Evolutionary conservation across 2,888 invertebrate genomes (phyloP).

Genomic region (Desoria tigrina): DNA sequence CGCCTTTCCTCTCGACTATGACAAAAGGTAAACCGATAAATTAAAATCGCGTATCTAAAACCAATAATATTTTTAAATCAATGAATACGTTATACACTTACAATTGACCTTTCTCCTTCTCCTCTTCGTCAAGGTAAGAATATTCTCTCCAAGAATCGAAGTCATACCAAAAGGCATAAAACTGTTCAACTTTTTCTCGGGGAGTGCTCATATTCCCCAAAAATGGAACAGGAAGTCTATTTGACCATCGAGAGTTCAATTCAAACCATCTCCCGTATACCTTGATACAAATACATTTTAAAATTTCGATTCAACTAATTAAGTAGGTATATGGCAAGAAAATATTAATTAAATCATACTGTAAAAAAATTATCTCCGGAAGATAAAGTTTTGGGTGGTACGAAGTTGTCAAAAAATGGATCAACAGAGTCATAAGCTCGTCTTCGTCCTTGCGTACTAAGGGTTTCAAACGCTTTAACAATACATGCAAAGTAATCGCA

Average conservation of each 20-base stretch:
- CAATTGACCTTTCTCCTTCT: constrained; percentile 94
- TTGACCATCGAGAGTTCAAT: constrained; percentile 87
- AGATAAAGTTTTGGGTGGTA: constrained; percentile 73
- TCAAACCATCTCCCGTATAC: constrained; percentile 64
- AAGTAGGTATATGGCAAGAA: neutral
- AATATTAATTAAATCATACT: constrained; percentile 27
- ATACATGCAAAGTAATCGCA: constrained; percentile 99
- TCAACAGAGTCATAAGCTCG: constrained; percentile 96
- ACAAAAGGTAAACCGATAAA: neutral
- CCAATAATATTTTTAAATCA: constrained; percentile 1
- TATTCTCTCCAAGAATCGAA: constrained; percentile 99
- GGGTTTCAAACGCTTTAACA: constrained; percentile 91
- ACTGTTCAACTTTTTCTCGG: constrained; percentile 83
- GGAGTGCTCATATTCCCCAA: constrained; percentile 75
- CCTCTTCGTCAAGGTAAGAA: constrained; percentile 97
- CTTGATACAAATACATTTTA: constrained; percentile 37
- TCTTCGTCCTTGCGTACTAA: constrained; percentile 77
- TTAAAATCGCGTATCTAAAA: no score
- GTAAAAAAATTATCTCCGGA: constrained; percentile 56
- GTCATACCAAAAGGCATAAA: constrained; percentile 97
- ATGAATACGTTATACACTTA: constrained; percentile 54
- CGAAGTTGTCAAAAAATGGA: constrained; percentile 84
- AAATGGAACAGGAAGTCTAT: constrained; percentile 78
- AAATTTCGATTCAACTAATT: constrained; percentile 8
- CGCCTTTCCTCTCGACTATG: constrained; percentile 82